These are phyloP conservation scores for Linurgus olivaceus DNA, from an alignment of 2,797 vertebrate species.

Conservation along the genomic window DNA sequence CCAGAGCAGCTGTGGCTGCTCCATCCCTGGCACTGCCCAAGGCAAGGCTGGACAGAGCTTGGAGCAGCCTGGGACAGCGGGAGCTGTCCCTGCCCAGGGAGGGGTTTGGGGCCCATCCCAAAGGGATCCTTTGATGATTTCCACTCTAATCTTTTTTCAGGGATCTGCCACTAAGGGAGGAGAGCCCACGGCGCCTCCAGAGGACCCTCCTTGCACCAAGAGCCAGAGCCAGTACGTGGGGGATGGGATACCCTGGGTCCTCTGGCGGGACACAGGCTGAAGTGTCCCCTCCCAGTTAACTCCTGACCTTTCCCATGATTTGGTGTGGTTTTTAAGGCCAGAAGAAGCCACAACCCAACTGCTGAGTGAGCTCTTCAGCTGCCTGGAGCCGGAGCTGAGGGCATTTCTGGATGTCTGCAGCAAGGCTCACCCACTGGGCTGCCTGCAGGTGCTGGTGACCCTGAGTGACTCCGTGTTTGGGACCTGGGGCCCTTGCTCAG, in stretches of 20 bases:
- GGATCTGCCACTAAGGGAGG: background rate
- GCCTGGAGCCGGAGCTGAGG: slow-evolving; percentile 45
- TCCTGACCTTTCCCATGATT: background rate
- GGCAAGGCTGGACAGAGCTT: background rate
- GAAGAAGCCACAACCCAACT: background rate
- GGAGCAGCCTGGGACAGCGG: background rate
- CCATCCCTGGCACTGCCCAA: rapidly evolving
- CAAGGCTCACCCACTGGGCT: slow-evolving; percentile 4
- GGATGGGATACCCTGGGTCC: background rate
- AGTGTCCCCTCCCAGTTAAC: background rate
- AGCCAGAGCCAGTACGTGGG: background rate
- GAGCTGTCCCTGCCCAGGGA: background rate
- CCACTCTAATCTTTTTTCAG: background rate
- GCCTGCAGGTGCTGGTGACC: slow-evolving; percentile 45
- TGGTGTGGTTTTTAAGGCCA: background rate
- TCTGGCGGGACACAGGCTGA: background rate
- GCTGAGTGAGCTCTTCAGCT: slow-evolving; percentile 16
- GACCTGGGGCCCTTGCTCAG: background rate
- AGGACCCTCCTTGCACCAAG: background rate
- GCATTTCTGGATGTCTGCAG: slow-evolving; percentile 44
- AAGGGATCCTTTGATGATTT: background rate
- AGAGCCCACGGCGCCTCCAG: background rate
- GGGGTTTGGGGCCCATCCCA: too few relatives aligned
- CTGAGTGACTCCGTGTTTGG: slow-evolving; percentile 5
- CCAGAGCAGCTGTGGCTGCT: background rate